phyloP scores from a whole-genome alignment of 1,140 invertebrate genomes.

The Cotesia vestalis region DNA sequence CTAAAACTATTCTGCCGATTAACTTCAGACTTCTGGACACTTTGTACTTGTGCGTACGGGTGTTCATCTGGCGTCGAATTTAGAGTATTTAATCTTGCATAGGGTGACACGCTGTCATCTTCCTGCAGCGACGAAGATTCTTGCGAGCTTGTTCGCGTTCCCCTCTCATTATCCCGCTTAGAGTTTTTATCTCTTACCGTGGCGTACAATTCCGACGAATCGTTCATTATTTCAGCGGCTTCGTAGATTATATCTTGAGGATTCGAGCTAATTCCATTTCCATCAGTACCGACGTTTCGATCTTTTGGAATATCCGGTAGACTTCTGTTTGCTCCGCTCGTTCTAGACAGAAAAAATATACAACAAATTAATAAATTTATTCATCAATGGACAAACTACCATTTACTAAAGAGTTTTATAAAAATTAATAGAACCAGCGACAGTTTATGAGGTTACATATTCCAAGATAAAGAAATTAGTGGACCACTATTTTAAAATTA shows the following conservation, averaged over 20 bases:
- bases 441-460: background rate
- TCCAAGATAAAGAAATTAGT: background rate
- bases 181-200: slow-evolving; percentile 70
- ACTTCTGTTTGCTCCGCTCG: slow-evolving; percentile 70
- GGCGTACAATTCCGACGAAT: slow-evolving; percentile 74
- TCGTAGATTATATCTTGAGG: slow-evolving; percentile 63
- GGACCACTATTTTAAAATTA: background rate
- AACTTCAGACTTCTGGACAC: slow-evolving; percentile 57
- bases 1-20: slow-evolving; percentile 51
- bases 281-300: slow-evolving; percentile 52
- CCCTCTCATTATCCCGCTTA: slow-evolving; percentile 49
- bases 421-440: slow-evolving; percentile 11
- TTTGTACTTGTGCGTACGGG: slow-evolving; percentile 75
- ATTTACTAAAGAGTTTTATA: background rate
- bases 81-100: slow-evolving; percentile 68
- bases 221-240: slow-evolving; percentile 63
- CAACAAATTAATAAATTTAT: slow-evolving; percentile 12
- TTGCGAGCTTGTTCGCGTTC: slow-evolving; percentile 66
- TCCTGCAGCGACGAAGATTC: slow-evolving; percentile 69
- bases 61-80: slow-evolving; percentile 67
- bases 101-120: slow-evolving; percentile 70
- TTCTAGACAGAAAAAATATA: slow-evolving; percentile 47
- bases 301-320: slow-evolving; percentile 73
- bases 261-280: slow-evolving; percentile 52
- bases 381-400: background rate